These are phyloP conservation scores for Periophthalmodon schlosseri DNA, from an alignment of 2,113 vertebrate genomes.

Conservation along the genomic window DNA sequence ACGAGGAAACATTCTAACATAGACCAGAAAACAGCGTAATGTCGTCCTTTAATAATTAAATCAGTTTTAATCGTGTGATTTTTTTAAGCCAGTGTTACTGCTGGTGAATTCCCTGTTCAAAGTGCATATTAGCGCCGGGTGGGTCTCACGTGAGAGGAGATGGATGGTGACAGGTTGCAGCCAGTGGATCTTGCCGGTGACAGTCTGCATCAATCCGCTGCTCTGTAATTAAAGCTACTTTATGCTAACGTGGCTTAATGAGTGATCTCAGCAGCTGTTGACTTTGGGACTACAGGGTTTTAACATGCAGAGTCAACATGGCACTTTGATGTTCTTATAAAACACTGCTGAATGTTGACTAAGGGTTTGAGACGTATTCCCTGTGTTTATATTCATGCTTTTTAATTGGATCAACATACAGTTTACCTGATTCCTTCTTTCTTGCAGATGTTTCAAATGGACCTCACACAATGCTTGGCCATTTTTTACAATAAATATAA, in stretches of 20 bases:
- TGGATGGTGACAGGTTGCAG: not conserved
- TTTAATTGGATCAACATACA: too few relatives aligned
- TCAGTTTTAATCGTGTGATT: too few relatives aligned
- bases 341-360: not conserved
- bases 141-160: not conserved
- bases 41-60: too few relatives aligned
- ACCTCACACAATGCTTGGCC: not conserved
- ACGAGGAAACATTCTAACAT: too few relatives aligned
- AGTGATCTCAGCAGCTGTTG: slow-evolving; percentile 1
- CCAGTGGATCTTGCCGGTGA: slow-evolving; percentile 1
- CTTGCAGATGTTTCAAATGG: not conserved
- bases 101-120: not conserved
- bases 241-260: not conserved
- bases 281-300: slow-evolving; percentile 1
- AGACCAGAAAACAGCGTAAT: too few relatives aligned
- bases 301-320: slow-evolving; percentile 5
- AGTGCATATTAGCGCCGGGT: too few relatives aligned
- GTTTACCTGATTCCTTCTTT: too few relatives aligned
- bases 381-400: not conserved
- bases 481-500: too few relatives aligned
- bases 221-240: slow-evolving; percentile 6
- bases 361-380: not conserved
- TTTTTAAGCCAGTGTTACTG: too few relatives aligned
- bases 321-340: not conserved
- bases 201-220: slow-evolving; percentile 2